phyloP scores from a whole-genome alignment of 1,140 invertebrate genomes.

The Rhyzopertha dominica region DNA sequence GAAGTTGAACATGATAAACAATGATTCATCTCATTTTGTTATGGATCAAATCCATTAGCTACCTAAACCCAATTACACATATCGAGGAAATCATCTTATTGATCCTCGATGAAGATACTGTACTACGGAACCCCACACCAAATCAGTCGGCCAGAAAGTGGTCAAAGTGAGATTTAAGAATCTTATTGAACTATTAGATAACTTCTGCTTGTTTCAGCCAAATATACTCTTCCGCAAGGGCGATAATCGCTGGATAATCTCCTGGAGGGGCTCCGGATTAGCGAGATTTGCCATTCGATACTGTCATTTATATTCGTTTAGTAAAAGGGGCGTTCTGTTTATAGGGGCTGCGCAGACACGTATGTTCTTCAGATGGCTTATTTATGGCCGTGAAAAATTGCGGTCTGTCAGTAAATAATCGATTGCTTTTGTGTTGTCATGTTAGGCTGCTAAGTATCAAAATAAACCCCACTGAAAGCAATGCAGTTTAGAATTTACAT shows the following conservation, averaged over 20 bases:
- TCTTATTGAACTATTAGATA: slow-evolving; percentile 10
- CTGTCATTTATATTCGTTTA: slow-evolving; percentile 42
- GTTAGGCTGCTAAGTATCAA: too few species aligned
- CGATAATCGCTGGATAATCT: slow-evolving; percentile 32
- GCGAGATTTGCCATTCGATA: slow-evolving; percentile 37
- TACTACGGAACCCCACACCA: too few species aligned
- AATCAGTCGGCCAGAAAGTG: slow-evolving; percentile 4
- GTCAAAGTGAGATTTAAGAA: slow-evolving; percentile 15
- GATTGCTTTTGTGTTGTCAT: slow-evolving; percentile 22
- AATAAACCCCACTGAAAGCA: too few species aligned
- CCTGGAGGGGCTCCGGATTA: slow-evolving; percentile 29
- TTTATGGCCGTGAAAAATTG: slow-evolving; percentile 28
- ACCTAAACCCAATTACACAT: too few species aligned
- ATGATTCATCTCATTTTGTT: too few species aligned
- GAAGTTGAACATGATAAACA: too few species aligned
- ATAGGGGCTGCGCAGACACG: slow-evolving; percentile 5
- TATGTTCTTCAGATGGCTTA: slow-evolving; percentile 20
- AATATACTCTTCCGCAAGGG: slow-evolving; percentile 17
- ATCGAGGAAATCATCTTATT: too few species aligned
- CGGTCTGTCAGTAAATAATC: slow-evolving; percentile 23
- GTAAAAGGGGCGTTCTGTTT: slow-evolving; percentile 11
- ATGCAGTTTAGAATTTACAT: too few species aligned
- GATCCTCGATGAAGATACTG: too few species aligned
- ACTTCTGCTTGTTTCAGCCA: not conserved
- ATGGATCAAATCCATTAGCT: too few species aligned